phyloP scores from a whole-genome alignment of 2,113 vertebrate species.

The Notarius quadriscutis region DNA sequence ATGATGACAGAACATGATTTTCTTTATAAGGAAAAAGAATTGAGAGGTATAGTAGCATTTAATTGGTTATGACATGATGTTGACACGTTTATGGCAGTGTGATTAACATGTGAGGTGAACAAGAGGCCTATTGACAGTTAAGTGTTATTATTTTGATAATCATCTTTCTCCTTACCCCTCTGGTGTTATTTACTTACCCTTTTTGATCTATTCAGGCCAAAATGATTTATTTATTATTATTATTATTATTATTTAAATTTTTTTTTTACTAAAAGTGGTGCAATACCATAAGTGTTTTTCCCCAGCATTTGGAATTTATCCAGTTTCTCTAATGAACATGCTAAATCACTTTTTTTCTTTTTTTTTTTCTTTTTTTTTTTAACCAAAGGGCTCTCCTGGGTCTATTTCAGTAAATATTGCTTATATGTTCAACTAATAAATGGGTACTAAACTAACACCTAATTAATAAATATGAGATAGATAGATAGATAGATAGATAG shows the following conservation, averaged over 20 bases:
- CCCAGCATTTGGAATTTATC: not conserved
- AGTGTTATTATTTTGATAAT: conserved; percentile 4
- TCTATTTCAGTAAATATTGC: not conserved
- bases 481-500: no score
- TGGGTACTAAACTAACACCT: no score
- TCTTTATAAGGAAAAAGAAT: not conserved
- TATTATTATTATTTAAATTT: not conserved
- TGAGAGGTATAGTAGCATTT: conserved; percentile 2
- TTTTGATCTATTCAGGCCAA: not conserved
- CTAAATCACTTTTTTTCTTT: not conserved
- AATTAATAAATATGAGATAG: no score
- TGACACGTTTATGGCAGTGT: conserved; percentile 13
- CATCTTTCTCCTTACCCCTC: not conserved
- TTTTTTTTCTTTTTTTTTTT: not conserved
- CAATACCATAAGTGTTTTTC: not conserved
- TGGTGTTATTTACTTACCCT: not conserved
- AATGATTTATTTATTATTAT: not conserved
- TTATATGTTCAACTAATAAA: not conserved
- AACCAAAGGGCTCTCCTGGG: not conserved
- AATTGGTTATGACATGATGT: conserved; percentile 3
- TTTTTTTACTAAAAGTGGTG: not conserved
- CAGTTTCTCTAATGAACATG: not conserved
- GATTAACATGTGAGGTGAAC: not conserved
- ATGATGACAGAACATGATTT: conserved; percentile 49
- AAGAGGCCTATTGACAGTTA: not conserved